Base-by-base conservation (phyloP, 2,113 vertebrate genomes). In the Balaenoptera acutorostrata region DNA sequence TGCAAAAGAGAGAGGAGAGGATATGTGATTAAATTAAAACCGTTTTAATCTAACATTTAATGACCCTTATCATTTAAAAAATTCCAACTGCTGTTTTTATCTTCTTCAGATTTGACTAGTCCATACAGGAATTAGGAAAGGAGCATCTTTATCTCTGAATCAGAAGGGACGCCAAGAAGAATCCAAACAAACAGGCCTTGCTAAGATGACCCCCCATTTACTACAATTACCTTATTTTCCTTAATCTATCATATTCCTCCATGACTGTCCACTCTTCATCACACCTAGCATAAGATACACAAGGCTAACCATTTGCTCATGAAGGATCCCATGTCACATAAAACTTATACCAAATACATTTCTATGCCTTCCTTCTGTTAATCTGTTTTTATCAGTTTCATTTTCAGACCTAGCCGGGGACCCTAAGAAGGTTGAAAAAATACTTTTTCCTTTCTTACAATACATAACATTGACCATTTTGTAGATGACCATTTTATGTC, bases 31-130 rank as follows among this genome's bases (percentile, higher is more conserved):
- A 23, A 88, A 92, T 52, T 61, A 81, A 96, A 57, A 57, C 10
- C 57, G 85, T 61, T 75, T 55, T 68, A 39, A 46, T 88, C 49
- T 52, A 13, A 72, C 23, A 85, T 97, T 95, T 81, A 81, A 59
- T 81, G 36, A 98, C 39, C 49, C 97, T 99, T 98, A 99, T 99
- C 23, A 52, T n/a, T 57, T 69, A 49, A 36, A 8, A 61, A 88
- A 98, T 99, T 96, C 99, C 99, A 14, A 98, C 97, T 84, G 99
- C 99, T 97, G 99, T 99, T 23, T 72, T 98, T 39, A 39, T 59
- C 27, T 81, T 25, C 78, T 39, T 39, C 78, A 18, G 10, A 15
- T 59, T 59, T 39, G n/a, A 39, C n/a, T 81, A 39, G 52, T 59
- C 33, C 23, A 59, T 14, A 81, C 14, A 81, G 39, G 13, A 81